Percentiles rank a stretch among this genome's conserved stretches.
Evolutionary conservation across 2,888 invertebrate species (phyloP).

Genomic region (Orgyia antiqua): DNA sequence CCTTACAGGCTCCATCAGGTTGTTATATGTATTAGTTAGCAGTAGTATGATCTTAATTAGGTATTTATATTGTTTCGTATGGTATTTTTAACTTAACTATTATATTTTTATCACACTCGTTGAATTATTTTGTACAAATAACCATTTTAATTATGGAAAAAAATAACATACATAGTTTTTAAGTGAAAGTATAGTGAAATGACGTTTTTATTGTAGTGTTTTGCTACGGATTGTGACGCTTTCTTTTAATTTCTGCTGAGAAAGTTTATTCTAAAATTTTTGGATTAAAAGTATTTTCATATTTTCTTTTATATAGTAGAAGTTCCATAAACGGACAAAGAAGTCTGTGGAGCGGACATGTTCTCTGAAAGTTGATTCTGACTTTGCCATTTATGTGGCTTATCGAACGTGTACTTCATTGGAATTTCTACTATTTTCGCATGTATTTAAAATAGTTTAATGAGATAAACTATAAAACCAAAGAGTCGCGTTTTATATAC

Average conservation of each 20-base stretch:
- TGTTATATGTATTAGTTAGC: slow-evolving; percentile 47
- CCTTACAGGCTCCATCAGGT: slow-evolving; percentile 38
- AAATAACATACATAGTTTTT: slow-evolving; percentile 63
- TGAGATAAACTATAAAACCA: slow-evolving; percentile 57
- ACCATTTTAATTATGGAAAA: slow-evolving; percentile 61
- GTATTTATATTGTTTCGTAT: slow-evolving; percentile 67
- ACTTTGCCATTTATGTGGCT: no score
- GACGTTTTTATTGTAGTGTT: slow-evolving; percentile 21
- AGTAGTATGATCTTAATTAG: slow-evolving; percentile 40
- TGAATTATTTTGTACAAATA: slow-evolving; percentile 77
- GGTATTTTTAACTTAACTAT: slow-evolving; percentile 63
- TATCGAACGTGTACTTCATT: no score
- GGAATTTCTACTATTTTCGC: no score
- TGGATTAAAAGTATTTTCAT: slow-evolving; percentile 16
- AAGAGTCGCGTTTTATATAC: slow-evolving; percentile 66
- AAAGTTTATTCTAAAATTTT: slow-evolving; percentile 21
- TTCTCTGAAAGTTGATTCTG: no score
- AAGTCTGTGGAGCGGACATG: no score
- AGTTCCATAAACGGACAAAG: no score
- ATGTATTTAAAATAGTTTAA: slow-evolving; percentile 31
- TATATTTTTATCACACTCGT: slow-evolving; percentile 71
- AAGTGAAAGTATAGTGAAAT: slow-evolving; percentile 39
- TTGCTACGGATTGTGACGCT: slow-evolving; percentile 23
- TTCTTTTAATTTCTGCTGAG: slow-evolving; percentile 21
- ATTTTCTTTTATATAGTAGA: slow-evolving; percentile 34